Evolutionary conservation across 2,797 vertebrate genomes (phyloP), one percentile per base, ranked within the genome.

Genomic region (Picus viridis): DNA sequence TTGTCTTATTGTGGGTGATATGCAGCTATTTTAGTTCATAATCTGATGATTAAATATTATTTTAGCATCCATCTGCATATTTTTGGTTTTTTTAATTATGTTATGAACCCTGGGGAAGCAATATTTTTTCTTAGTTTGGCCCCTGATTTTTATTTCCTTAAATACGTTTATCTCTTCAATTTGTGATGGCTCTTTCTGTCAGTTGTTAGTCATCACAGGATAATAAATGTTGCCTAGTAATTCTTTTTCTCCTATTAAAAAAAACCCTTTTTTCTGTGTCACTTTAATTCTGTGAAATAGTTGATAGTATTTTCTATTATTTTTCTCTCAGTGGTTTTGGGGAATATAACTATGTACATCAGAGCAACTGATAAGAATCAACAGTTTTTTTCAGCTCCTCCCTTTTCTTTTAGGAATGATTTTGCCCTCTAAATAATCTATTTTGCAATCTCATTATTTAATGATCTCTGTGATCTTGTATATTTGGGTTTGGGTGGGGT

Each of bases 231-330:
- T 64, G 59, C 23, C 16, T 27, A 72, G 41, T 5, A 12, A 22
- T 11, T 13, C 41, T 71, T 4, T 51, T 51, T 51, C 13, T 23
- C 18, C 45, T 51, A 51, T 24, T 51, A 24, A 26, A 51, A 10
- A 10, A 12, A 12, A 13, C 18, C 18, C 17, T 47, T 20, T 19
- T 3, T 53, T 69, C 22, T 41, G 3, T 34, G 47, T 9, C 34
- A 71, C 16, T 36, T 49, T 26, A 67, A 24, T 32, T 24, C 2
- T 19, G 13, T n/a, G 12, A 24, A 45, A 18, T 8, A 9, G 23
- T 45, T 43, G 1, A 30, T 9, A 51, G 1, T 5, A 0, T 6
- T 17, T 34, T n/a, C 13, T 4, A 8, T 3, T 22, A 1, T 71
- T 71, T 32, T 75, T 39, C 7, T 5, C n/a, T 9, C 14, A 7